Percentiles rank a stretch among this genome's conserved stretches.
Evolutionary conservation across 2,797 vertebrate genomes (phyloP).

Genomic region (Propithecus deckenii): DNA sequence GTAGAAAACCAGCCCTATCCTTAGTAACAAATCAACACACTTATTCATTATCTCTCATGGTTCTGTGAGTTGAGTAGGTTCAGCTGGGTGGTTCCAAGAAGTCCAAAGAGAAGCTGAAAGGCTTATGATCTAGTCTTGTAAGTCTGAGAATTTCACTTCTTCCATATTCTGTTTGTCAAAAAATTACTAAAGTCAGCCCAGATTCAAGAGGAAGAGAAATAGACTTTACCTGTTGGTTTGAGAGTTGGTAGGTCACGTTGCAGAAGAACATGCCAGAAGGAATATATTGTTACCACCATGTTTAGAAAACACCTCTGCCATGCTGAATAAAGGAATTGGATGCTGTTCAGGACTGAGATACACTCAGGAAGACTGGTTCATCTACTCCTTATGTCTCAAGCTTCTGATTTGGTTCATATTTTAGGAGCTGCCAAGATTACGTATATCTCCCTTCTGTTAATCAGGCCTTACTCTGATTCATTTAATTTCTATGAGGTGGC

Average conservation of each 20-base stretch:
- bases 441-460: background rate
- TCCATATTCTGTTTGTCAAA: background rate
- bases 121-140: background rate
- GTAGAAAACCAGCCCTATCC: background rate
- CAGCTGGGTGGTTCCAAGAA: background rate
- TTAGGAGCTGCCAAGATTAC: conserved; percentile 32
- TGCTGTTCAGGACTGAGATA: background rate
- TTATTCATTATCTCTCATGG: background rate
- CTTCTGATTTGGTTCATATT: conserved; percentile 30
- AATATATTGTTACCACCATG: background rate
- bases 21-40: background rate
- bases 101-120: background rate
- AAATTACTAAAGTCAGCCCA: background rate
- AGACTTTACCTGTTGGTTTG: background rate
- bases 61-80: background rate
- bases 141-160: background rate
- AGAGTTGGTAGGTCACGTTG: background rate
- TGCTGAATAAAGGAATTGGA: background rate
- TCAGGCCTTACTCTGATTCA: background rate
- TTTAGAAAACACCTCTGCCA: conserved; percentile 1
- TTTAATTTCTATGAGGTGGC: background rate
- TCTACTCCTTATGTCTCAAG: background rate
- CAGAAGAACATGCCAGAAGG: background rate
- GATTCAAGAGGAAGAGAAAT: background rate
- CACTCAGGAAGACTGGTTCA: background rate